These are phyloP conservation scores for Limnothrissa miodon DNA, from an alignment of 2,113 vertebrate genomes.

Conservation along the genomic window DNA sequence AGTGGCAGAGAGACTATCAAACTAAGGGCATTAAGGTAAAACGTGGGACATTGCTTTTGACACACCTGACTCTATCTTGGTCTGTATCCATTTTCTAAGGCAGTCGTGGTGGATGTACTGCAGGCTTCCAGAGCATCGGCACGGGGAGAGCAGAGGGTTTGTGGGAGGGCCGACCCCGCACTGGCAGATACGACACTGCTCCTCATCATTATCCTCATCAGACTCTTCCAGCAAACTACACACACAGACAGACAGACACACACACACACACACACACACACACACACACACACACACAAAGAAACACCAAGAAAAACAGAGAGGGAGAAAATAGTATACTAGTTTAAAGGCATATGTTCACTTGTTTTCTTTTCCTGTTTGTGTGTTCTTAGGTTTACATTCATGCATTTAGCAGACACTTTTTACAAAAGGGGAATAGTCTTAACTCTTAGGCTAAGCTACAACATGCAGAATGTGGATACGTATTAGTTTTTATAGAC, in stretches of 20 bases:
- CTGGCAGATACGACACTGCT: slow-evolving; percentile 72
- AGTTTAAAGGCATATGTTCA: too few relatives aligned
- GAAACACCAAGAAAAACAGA: not conserved
- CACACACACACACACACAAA: too few relatives aligned
- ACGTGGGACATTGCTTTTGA: not conserved
- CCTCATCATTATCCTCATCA: slow-evolving; percentile 74
- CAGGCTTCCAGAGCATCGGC: slow-evolving; percentile 81
- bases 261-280: too few relatives aligned
- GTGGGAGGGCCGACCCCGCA: slow-evolving; percentile 66
- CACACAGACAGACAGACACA: not conserved
- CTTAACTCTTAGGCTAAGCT: too few relatives aligned
- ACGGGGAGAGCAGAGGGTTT: slow-evolving; percentile 80
- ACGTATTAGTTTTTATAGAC: too few relatives aligned
- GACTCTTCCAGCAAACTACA: not conserved
- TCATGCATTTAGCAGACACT: too few relatives aligned
- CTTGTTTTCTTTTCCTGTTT: too few relatives aligned
- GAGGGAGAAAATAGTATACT: not conserved
- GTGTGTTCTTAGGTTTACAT: too few relatives aligned
- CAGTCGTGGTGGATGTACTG: slow-evolving; percentile 84
- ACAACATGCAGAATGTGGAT: too few relatives aligned
- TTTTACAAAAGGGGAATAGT: too few relatives aligned
- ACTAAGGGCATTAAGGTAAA: too few relatives aligned
- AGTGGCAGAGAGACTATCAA: too few relatives aligned
- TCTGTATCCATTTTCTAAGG: slow-evolving; percentile 71
- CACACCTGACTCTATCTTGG: slow-evolving; percentile 84